These are phyloP conservation scores for Sterrhoptilus dennistouni DNA, from an alignment of 2,113 vertebrate genomes.

Conservation along the genomic window DNA sequence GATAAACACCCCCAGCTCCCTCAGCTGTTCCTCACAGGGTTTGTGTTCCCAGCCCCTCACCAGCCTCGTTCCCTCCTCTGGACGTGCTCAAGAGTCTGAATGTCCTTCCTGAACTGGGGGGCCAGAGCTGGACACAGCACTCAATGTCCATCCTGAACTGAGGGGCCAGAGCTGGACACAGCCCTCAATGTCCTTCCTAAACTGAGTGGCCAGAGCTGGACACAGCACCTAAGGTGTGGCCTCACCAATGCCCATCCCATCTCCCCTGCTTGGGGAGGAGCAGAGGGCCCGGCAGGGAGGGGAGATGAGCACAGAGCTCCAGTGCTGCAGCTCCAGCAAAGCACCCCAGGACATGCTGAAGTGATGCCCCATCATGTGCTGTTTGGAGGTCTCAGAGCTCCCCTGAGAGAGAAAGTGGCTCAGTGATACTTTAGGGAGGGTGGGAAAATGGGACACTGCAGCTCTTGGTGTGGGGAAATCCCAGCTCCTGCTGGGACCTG, in stretches of 20 bases:
- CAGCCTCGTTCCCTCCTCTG: too few relatives aligned
- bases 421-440: not conserved
- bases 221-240: too few relatives aligned
- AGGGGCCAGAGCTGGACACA: too few relatives aligned
- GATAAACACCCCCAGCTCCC: too few relatives aligned
- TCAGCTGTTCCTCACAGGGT: too few relatives aligned
- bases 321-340: not conserved
- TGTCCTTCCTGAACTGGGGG: too few relatives aligned
- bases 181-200: too few relatives aligned
- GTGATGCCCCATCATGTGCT: not conserved
- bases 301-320: not conserved
- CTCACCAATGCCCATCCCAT: not conserved
- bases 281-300: accelerated
- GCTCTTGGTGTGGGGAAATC: not conserved
- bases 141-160: too few relatives aligned
- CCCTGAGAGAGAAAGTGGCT: not conserved
- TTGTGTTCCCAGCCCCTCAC: too few relatives aligned
- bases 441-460: accelerated
- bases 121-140: too few relatives aligned
- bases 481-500: accelerated
- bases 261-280: not conserved
- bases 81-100: too few relatives aligned
- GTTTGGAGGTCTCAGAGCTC: not conserved
- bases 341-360: accelerated
- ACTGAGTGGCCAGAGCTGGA: too few relatives aligned